Evolutionary conservation across 2,113 vertebrate species (phyloP).

Genomic region (Smithornis capensis): DNA sequence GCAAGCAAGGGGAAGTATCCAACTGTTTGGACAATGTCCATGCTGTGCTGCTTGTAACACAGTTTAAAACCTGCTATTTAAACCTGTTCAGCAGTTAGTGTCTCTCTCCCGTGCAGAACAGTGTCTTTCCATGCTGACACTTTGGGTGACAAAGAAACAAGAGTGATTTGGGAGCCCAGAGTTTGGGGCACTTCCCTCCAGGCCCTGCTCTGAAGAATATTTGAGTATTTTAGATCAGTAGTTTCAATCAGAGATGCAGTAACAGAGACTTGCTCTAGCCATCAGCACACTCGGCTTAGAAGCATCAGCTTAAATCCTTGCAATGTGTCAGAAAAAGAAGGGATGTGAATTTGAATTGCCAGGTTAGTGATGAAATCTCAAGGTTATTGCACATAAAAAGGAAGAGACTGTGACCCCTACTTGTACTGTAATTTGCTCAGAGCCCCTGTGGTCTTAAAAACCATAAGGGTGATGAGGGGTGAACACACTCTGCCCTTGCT

Average conservation of each 20-base stretch:
- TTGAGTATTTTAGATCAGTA: background rate
- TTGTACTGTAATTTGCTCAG: background rate
- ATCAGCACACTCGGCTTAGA: background rate
- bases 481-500: background rate
- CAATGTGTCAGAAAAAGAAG: background rate
- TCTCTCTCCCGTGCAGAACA: background rate
- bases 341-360: background rate
- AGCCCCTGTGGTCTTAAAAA: background rate
- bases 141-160: background rate
- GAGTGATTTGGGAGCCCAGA: background rate
- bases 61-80: background rate
- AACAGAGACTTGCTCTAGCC: background rate
- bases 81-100: background rate
- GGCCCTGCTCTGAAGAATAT: background rate
- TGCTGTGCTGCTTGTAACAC: background rate
- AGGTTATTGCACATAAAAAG: background rate
- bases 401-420: background rate
- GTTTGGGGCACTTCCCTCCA: background rate
- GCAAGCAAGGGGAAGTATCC: background rate
- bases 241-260: background rate
- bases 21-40: background rate
- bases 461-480: background rate
- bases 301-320: background rate
- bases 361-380: conserved; percentile 11
- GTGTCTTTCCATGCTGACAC: background rate